Base-by-base conservation (phyloP, 1,140 invertebrate genomes). In the Hyphantria cunea region DNA sequence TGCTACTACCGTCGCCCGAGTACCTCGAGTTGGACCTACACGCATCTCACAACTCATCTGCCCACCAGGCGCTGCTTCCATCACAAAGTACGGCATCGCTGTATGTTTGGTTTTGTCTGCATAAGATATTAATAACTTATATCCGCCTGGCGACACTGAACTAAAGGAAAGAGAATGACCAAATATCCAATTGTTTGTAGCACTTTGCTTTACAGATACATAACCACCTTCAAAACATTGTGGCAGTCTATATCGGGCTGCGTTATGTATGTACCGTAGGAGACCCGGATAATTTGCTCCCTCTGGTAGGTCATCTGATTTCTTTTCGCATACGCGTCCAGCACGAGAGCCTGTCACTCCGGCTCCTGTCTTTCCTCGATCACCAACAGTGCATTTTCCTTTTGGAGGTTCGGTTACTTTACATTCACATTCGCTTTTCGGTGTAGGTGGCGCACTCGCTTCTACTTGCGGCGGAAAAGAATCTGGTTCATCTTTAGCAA, bases 51-150 rank as follows among this genome's bases (percentile, higher is more conserved):
- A 84, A 64, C 87, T 90, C 80, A 89, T 78, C 62, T 90, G 87
- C 1, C 87, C 87, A 4, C 87, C 86, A 0, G 87, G 87, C 8
- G 87, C 87, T 6, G 86, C 86, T 68, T 90, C 86, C 82, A 90
- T 85, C 32, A 90, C 78, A 47, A 90, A 90, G 51, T 90, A 90
- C 0, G 87, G 87, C 15, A 88, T 41, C 0, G 66, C 68, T 8
- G 70, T 51, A 0, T 72, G 68, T 25, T 83, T 90, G 5, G 64
- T 65, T 54, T 80, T 87, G 60, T 87, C 78, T 8, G 77, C 70
- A 48, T 90, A 89, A 0, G 87, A 90, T 11, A 89, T 32, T 17
- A 90, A 62, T 7, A 89, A 31, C 67, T 87, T 90, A 51, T 90
- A 90, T 8, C 87, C 87, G 3, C 87, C 84, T 8, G 87, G 87